Evolutionary conservation across 2,888 invertebrate species (phyloP).

Genomic region (Mythimna impura): DNA sequence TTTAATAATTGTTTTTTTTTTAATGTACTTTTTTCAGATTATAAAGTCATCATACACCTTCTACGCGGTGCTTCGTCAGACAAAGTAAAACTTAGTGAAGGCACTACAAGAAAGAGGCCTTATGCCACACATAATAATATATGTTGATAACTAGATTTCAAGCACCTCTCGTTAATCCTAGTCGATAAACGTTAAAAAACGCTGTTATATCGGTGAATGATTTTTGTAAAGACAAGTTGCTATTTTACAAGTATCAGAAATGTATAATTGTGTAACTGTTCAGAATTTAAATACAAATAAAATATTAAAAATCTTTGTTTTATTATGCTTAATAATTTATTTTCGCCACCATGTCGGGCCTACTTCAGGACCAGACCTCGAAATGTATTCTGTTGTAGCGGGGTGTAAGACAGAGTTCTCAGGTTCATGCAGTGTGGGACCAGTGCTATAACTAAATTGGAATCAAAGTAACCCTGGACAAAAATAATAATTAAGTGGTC

Average conservation of each 20-base stretch:
- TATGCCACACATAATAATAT: background rate
- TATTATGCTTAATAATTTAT: background rate
- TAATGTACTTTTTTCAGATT: constrained; percentile 75
- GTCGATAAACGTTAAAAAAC: background rate
- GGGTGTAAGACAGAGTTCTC: no score
- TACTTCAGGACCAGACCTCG: no score
- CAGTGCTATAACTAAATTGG: no score
- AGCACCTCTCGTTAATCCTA: background rate
- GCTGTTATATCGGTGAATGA: background rate
- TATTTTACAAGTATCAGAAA: background rate
- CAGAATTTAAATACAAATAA: background rate
- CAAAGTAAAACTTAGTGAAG: constrained; percentile 68
- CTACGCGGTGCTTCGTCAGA: constrained; percentile 85
- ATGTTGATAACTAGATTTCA: background rate
- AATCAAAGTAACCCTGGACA: no score
- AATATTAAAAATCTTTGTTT: background rate
- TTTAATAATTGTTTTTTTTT: background rate
- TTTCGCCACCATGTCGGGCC: no score
- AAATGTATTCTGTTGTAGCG: no score
- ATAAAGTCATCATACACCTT: constrained; percentile 86
- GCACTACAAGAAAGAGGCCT: background rate
- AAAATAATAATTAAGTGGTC: no score
- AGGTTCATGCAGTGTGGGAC: no score
- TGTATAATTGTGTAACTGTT: background rate
- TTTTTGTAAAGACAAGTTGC: background rate